These are phyloP conservation scores for Eospalax fontanierii DNA, from an alignment of 2,797 vertebrate genomes.

Conservation along the genomic window DNA sequence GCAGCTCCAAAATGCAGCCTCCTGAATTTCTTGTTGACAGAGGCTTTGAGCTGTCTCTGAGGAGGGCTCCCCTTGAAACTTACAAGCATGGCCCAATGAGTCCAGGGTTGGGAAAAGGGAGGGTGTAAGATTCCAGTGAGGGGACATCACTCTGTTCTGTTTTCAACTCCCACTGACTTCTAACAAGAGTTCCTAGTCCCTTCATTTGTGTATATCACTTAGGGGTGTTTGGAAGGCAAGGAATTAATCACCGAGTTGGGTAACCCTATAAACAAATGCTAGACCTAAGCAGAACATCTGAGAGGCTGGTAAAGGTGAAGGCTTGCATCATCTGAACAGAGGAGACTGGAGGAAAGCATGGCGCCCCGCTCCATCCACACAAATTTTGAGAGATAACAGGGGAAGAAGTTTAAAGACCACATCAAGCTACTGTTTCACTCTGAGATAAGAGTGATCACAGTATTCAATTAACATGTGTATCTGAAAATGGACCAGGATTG, in stretches of 20 bases:
- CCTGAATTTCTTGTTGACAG: constrained; percentile 82
- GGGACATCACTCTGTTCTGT: not conserved
- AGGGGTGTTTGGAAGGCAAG: not conserved
- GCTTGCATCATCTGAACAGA: not conserved
- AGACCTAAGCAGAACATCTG: not conserved
- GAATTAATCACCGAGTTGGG: not conserved
- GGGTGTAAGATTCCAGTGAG: not conserved
- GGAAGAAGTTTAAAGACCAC: not conserved
- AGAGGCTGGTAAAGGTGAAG: not conserved
- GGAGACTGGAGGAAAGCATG: not conserved
- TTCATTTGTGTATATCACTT: not conserved
- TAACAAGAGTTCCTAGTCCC: not conserved
- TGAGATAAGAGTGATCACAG: not conserved
- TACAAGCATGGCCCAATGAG: not conserved
- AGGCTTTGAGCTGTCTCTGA: constrained; percentile 79
- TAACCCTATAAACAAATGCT: not conserved
- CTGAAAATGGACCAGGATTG: not conserved
- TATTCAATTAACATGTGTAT: not conserved
- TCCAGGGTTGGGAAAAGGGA: not conserved
- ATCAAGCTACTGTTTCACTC: not conserved
- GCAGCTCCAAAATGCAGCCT: constrained; percentile 79
- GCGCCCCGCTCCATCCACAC: not conserved
- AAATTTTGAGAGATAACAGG: not conserved
- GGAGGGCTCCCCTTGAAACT: constrained; percentile 45
- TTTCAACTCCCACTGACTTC: not conserved